Percentiles rank a stretch among this genome's conserved stretches.
Conservation (phyloP, 2,797 vertebrate species). For the Yasuhikotakia modesta region DNA sequence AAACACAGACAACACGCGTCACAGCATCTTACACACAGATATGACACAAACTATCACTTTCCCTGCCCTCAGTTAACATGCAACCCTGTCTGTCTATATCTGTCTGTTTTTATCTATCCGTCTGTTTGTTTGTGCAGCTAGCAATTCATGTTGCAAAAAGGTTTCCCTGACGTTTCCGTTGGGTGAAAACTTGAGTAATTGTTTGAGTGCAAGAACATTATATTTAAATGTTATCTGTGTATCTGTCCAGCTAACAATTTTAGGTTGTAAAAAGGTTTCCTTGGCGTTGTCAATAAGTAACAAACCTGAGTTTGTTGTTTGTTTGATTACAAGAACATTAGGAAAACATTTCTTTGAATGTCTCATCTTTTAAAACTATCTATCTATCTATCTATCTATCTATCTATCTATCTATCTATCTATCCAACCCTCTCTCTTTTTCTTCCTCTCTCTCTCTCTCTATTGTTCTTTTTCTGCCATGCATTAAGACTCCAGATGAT, state of each 20-base stretch:
- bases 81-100: conserved; percentile 17
- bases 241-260: too few species aligned
- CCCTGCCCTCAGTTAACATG: conserved; percentile 18
- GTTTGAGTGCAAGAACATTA: too few species aligned
- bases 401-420: background rate
- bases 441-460: background rate
- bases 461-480: background rate
- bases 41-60: conserved; percentile 33
- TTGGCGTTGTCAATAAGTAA: too few species aligned
- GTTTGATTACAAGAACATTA: too few species aligned
- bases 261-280: too few species aligned
- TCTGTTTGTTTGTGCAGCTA: background rate
- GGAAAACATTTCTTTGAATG: too few species aligned
- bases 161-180: too few species aligned
- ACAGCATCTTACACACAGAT: conserved; percentile 40
- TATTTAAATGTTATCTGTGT: too few species aligned
- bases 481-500: conserved; percentile 1
- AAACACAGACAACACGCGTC: background rate
- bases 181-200: too few species aligned
- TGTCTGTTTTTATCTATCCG: background rate
- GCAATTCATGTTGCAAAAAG: too few species aligned
- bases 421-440: background rate
- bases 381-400: background rate
- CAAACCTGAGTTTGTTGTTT: too few species aligned
- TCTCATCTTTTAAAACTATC: too few species aligned